Percentiles rank a stretch among this genome's conserved stretches.
Conservation (phyloP, 2,888 invertebrate species). For the Bombyx huttoni region DNA sequence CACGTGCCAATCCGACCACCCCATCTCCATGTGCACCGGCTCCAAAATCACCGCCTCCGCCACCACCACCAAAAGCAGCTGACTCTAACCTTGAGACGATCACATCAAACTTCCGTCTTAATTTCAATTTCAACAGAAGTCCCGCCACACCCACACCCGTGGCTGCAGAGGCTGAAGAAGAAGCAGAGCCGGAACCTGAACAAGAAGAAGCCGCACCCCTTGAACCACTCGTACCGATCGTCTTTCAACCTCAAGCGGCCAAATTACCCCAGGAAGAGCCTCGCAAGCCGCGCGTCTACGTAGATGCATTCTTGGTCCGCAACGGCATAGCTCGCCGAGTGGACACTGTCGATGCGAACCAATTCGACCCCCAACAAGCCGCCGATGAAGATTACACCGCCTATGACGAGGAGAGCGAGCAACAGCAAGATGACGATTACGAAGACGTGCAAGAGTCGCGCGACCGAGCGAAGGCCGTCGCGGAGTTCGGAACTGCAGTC, state of each 20-base stretch:
- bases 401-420: slow-evolving; percentile 35
- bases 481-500: slow-evolving; percentile 48
- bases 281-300: slow-evolving; percentile 49
- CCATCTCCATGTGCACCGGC: slow-evolving; percentile 38
- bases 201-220: slow-evolving; percentile 11
- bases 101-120: slow-evolving; percentile 49
- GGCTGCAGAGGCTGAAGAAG: slow-evolving; percentile 15
- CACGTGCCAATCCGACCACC: slow-evolving; percentile 48
- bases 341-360: slow-evolving; percentile 45
- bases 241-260: slow-evolving; percentile 51
- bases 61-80: slow-evolving; percentile 28
- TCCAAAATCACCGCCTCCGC: slow-evolving; percentile 28
- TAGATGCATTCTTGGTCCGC: slow-evolving; percentile 57
- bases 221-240: slow-evolving; percentile 28
- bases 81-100: slow-evolving; percentile 43
- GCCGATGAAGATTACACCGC: slow-evolving; percentile 41
- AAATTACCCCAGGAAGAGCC: slow-evolving; percentile 37
- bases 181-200: slow-evolving; percentile 12
- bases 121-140: slow-evolving; percentile 51
- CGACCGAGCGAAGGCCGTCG: slow-evolving; percentile 39
- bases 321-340: slow-evolving; percentile 55
- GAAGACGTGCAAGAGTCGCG: slow-evolving; percentile 54
- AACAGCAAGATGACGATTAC: slow-evolving; percentile 44
- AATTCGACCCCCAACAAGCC: slow-evolving; percentile 20
- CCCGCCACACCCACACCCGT: slow-evolving; percentile 27